A percentile compares a stretch with the other conserved stretches of the same genome.
Conservation (phyloP, 2,113 vertebrate genomes). For the Tetrao urogallus region DNA sequence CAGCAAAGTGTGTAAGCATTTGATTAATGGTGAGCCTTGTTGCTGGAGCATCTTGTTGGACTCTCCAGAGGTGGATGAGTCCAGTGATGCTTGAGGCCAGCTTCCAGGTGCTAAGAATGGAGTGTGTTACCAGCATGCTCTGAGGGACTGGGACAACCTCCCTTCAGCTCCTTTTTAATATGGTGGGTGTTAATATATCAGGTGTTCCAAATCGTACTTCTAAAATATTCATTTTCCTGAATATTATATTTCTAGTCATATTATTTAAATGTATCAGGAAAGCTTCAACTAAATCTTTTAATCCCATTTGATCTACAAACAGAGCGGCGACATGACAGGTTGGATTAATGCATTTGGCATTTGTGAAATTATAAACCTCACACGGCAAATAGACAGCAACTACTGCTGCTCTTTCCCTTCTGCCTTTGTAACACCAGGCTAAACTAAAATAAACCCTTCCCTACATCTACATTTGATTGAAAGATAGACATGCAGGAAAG, state of each 20-base stretch:
- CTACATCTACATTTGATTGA: slow-evolving; percentile 55
- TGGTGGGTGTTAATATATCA: neutral
- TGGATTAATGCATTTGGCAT: slow-evolving; percentile 70
- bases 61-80: neutral
- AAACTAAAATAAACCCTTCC: slow-evolving; percentile 44
- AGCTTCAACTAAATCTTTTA: slow-evolving; percentile 63
- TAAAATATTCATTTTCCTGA: slow-evolving; percentile 49
- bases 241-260: slow-evolving; percentile 43
- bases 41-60: neutral
- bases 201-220: neutral
- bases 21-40: neutral
- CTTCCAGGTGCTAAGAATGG: neutral
- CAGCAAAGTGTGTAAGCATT: neutral
- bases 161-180: neutral
- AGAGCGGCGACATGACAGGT: slow-evolving; percentile 65
- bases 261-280: slow-evolving; percentile 71
- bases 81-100: neutral
- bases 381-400: slow-evolving; percentile 48
- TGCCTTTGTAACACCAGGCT: slow-evolving; percentile 20
- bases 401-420: slow-evolving; percentile 33
- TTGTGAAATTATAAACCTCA: slow-evolving; percentile 66
- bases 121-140: neutral
- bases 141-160: neutral
- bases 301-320: slow-evolving; percentile 68
- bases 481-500: slow-evolving; percentile 41